phyloP scores from a whole-genome alignment of 2,113 vertebrate species.

The Leptocoma aspasia region DNA sequence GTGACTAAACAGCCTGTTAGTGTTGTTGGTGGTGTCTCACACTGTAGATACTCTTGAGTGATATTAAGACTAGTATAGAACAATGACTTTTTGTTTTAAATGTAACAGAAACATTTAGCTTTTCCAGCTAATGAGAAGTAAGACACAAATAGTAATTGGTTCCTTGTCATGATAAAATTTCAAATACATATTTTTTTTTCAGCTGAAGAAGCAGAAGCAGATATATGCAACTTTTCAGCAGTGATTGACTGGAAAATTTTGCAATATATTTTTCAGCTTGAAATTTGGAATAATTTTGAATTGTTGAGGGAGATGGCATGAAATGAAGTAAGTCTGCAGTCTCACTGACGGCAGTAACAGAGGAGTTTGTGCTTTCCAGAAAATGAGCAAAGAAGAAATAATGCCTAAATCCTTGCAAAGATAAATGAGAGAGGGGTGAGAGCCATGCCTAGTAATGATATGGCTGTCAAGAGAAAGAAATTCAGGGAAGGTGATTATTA shows the following conservation, averaged over 20 bases:
- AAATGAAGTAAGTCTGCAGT: not conserved
- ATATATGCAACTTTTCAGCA: not conserved
- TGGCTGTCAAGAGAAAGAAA: not conserved
- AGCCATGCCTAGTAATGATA: not conserved
- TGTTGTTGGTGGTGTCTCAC: not conserved
- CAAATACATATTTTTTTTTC: not conserved
- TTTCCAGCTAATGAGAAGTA: not conserved
- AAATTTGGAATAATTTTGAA: not conserved
- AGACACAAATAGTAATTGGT: not conserved
- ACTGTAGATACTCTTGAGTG: not conserved
- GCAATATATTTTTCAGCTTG: not conserved
- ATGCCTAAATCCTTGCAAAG: not conserved
- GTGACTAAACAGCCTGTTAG: not conserved
- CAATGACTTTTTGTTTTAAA: not conserved
- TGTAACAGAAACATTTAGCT: not conserved
- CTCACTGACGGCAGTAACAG: not conserved
- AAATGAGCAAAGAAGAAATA: not conserved
- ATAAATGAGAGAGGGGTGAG: not conserved
- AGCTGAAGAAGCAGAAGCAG: not conserved
- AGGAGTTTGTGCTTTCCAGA: not conserved
- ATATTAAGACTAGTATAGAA: not conserved
- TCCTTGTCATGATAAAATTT: not conserved
- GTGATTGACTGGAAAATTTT: not conserved
- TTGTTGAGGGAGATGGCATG: not conserved
- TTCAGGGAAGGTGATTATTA: not conserved